Conservation (phyloP, 2,797 vertebrate species). For the Onychomys leucogaster region DNA sequence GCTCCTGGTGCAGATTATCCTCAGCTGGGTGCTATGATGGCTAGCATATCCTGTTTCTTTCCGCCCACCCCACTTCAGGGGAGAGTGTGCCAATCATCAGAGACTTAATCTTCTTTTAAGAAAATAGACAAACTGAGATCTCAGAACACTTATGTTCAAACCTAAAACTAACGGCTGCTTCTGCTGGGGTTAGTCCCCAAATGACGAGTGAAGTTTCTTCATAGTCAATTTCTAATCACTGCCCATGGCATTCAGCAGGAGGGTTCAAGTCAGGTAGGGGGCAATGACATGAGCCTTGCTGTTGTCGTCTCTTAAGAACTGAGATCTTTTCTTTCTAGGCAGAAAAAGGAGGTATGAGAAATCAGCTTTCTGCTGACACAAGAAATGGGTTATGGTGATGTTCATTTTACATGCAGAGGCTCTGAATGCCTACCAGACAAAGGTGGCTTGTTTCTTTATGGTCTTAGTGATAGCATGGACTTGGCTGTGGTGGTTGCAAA, state of each 20-base stretch:
- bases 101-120: slow-evolving; percentile 59
- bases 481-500: slow-evolving; percentile 71
- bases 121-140: slow-evolving; percentile 57
- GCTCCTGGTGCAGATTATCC: background rate
- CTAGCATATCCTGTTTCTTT: background rate
- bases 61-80: background rate
- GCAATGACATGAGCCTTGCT: background rate
- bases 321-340: slow-evolving; percentile 46
- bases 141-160: slow-evolving; percentile 67
- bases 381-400: slow-evolving; percentile 64
- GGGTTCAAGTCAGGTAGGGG: background rate
- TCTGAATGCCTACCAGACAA: slow-evolving; percentile 67
- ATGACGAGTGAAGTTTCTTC: slow-evolving; percentile 31
- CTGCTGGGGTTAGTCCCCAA: slow-evolving; percentile 29
- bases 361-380: slow-evolving; percentile 51
- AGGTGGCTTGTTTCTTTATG: slow-evolving; percentile 61
- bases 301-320: slow-evolving; percentile 31
- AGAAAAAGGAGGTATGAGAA: slow-evolving; percentile 57
- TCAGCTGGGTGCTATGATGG: background rate
- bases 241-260: background rate
- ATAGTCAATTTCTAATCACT: background rate
- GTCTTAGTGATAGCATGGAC: slow-evolving; percentile 54
- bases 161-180: slow-evolving; percentile 47
- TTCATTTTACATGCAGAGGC: slow-evolving; percentile 64
- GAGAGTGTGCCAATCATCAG: slow-evolving; percentile 69